Evolutionary conservation across 2,888 invertebrate genomes (phyloP), one percentile per base, ranked within the genome.

Genomic region (Gastracanthus pulcherrimus): DNA sequence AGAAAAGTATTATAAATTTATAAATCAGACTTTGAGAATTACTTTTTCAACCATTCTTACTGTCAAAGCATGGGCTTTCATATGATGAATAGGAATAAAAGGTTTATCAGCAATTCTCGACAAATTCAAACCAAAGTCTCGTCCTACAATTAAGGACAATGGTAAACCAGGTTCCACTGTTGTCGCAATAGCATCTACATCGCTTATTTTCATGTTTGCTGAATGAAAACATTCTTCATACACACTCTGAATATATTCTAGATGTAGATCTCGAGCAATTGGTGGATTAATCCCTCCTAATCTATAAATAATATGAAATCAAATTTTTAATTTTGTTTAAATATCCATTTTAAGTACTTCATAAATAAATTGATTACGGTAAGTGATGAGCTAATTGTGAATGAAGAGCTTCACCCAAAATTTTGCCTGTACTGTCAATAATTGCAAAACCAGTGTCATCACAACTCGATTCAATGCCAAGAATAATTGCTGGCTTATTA

Each of bases 391-490:
- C 90, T 84, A 95, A 95, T 92, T 99, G 99, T 0, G 98, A 98
- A 89, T 95, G 93, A 41, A 97, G 91, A 41, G 95, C 94, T 92
- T 99, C 97, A 11, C 97, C 97, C 64, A 97, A 90, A 86, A 98
- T 93, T 82, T 93, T 92, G 36, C 97, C 96, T 79, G 93, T 88
- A 26, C 93, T 93, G 91, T 96, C 94, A 7, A 99, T 95, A 84
- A 99, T 93, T 58, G 98, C 98, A 89, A 96, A 96, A 29, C 98
- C 98, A 1, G 99, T 99, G 90, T 99, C 99, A 93, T 99, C 99
- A 90, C 98, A 99, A 83, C 98, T 98, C 4, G 98, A 98, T 94
- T 99, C 99, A 87, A 99, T 98, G 6, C 99, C 99, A 85, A 99
- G 92, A 76, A 99, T 93, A 80, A 92, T 76, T 29, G 86, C 80